Evolutionary conservation across 2,888 invertebrate genomes (phyloP), one percentile per base, ranked within the genome.

Genomic region (Pimpla rufipes): DNA sequence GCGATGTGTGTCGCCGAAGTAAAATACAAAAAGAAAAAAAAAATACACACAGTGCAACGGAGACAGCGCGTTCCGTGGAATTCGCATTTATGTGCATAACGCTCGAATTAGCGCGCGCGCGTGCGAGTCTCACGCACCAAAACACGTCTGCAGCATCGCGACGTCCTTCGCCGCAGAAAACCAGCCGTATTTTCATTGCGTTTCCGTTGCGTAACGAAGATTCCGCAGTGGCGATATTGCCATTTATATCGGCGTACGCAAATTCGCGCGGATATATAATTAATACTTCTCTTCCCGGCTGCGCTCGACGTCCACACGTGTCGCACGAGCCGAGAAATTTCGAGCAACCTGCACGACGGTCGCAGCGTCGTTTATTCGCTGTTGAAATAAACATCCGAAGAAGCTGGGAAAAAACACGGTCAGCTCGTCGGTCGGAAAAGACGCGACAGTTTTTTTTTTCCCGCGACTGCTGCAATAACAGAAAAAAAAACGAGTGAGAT

Each of bases 81-180:
- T 42, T 45, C 45, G 73, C 42, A 73, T 59, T 73, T 40, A 70
- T 68, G 23, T 35, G 18, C 23, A 55, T 55, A 23, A 55, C 21
- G 37, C 18, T 10, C 37, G 18, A 62, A 18, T 62, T 37, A 62
- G 62, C 57, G 16, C 50, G 50, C 13, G 35, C 35, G 35, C 16
- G 55, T 11, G 62, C 37, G 37, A 23, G 16, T 40, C 16, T 21
- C 23, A 45, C 42, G 42, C 59, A 10, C 10, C 8, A 50, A 68
- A 68, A 68, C 47, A 50, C 21, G 13, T 55, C 21, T 5, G 23
- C 7, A 64, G 42, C 21, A 47, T n/a, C n/a, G n/a, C n/a, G n/a
- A 47, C 5, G 11, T 47, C 47, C 37, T 55, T 42, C 42, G 2
- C 55, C 42, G n/a, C n/a, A 40, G 42, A 57, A 42, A 70, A 6